These are phyloP conservation scores for Urocolius indicus DNA, from an alignment of 2,113 vertebrate genomes.

Conservation along the genomic window DNA sequence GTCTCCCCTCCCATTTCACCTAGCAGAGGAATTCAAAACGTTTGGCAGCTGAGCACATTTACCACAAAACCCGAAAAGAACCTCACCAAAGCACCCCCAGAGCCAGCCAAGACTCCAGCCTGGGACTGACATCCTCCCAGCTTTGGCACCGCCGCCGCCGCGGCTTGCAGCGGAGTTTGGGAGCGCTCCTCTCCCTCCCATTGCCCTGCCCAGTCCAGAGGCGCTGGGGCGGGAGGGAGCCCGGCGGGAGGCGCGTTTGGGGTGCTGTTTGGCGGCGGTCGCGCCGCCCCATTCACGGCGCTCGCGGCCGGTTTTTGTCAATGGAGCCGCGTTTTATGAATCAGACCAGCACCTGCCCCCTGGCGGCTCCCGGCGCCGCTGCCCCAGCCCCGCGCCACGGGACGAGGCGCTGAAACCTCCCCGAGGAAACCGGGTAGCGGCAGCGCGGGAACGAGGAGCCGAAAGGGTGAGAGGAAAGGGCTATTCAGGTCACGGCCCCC, in stretches of 20 bases:
- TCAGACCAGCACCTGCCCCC: conserved; percentile 66
- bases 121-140: background rate
- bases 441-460: too few species aligned
- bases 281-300: conserved; percentile 69
- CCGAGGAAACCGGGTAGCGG: too few species aligned
- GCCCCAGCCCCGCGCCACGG: background rate
- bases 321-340: conserved; percentile 75
- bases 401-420: too few species aligned
- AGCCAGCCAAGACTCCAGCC: background rate
- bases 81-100: background rate
- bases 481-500: too few species aligned
- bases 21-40: background rate
- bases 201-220: background rate
- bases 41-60: background rate
- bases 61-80: background rate
- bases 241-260: too few species aligned
- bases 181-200: background rate
- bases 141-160: background rate
- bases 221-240: background rate
- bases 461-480: too few species aligned
- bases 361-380: conserved; percentile 58
- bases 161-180: background rate
- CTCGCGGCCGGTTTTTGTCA: conserved; percentile 65
- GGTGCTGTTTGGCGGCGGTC: too few species aligned
- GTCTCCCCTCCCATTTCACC: background rate